These are phyloP conservation scores for Caenorhabditis macrosperma DNA, from an alignment of 2,888 invertebrate species.

Conservation along the genomic window DNA sequence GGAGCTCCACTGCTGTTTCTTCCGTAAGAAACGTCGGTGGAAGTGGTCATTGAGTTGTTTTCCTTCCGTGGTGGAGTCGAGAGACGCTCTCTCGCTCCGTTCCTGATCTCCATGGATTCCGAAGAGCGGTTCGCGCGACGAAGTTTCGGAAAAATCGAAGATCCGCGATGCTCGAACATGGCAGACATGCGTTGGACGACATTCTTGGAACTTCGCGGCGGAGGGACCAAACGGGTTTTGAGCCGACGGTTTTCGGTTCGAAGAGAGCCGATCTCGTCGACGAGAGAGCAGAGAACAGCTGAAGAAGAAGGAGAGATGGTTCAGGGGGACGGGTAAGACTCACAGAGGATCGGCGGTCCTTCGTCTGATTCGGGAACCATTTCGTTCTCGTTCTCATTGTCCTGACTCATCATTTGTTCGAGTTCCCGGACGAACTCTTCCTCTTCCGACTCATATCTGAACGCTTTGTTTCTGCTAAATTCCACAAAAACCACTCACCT, in stretches of 20 bases:
- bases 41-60: slow-evolving; percentile 67
- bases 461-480: too few species aligned
- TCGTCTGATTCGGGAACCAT: slow-evolving; percentile 21
- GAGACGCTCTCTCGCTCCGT: slow-evolving; percentile 75
- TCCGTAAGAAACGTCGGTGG: slow-evolving; percentile 74
- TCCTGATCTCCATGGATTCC: slow-evolving; percentile 66
- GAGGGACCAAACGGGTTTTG: slow-evolving; percentile 70
- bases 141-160: slow-evolving; percentile 60
- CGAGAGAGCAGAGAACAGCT: slow-evolving; percentile 78
- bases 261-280: slow-evolving; percentile 77
- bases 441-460: slow-evolving; percentile 78
- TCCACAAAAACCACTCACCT: slow-evolving; percentile 12
- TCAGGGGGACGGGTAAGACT: too few species aligned
- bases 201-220: slow-evolving; percentile 52
- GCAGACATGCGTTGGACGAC: slow-evolving; percentile 70
- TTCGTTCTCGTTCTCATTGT: slow-evolving; percentile 45
- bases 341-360: slow-evolving; percentile 54
- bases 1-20: slow-evolving; percentile 54
- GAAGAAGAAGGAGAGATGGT: too few species aligned
- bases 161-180: slow-evolving; percentile 62
- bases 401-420: slow-evolving; percentile 70
- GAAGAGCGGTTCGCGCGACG: slow-evolving; percentile 50
- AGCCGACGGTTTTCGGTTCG: slow-evolving; percentile 75
- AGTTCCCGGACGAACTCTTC: slow-evolving; percentile 78
- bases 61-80: slow-evolving; percentile 73